These are phyloP conservation scores for Heliconius erato DNA, from an alignment of 2,888 invertebrate genomes.

Conservation along the genomic window DNA sequence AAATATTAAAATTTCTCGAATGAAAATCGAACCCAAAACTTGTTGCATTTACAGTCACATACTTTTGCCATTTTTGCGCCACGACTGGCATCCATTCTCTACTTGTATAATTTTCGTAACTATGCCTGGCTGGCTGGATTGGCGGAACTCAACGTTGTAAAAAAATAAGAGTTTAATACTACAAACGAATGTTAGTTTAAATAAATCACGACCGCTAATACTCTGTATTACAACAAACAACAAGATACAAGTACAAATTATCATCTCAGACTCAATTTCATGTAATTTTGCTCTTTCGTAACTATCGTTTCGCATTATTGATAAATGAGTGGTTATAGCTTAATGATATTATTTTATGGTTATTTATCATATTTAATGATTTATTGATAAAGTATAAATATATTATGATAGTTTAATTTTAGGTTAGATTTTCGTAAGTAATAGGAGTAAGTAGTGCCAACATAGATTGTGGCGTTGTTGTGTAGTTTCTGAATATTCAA, in stretches of 20 bases:
- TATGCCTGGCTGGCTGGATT: no score
- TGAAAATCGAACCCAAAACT: no score
- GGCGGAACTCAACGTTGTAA: not conserved
- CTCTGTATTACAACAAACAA: conserved; percentile 22
- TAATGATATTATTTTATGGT: conserved; percentile 33
- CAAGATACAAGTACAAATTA: conserved; percentile 27
- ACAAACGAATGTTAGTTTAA: not conserved
- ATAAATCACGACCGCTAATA: conserved; percentile 19
- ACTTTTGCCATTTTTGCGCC: no score
- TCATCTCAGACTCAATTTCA: conserved; percentile 25
- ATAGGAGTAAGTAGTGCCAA: not conserved
- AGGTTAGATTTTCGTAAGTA: not conserved
- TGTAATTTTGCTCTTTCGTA: conserved; percentile 28
- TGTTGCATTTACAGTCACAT: no score
- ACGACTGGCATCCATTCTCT: no score
- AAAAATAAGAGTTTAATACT: not conserved
- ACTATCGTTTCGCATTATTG: conserved; percentile 23
- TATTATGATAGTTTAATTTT: conserved; percentile 4
- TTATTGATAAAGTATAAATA: conserved; percentile 18
- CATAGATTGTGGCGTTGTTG: not conserved
- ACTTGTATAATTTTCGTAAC: no score
- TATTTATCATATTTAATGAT: conserved; percentile 21
- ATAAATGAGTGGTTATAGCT: conserved; percentile 33
- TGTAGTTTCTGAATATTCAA: not conserved
- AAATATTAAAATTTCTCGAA: no score